Percentiles rank a stretch among this genome's conserved stretches.
Conservation (phyloP, 2,888 invertebrate species). For the Fissipunctia ypsillon region DNA sequence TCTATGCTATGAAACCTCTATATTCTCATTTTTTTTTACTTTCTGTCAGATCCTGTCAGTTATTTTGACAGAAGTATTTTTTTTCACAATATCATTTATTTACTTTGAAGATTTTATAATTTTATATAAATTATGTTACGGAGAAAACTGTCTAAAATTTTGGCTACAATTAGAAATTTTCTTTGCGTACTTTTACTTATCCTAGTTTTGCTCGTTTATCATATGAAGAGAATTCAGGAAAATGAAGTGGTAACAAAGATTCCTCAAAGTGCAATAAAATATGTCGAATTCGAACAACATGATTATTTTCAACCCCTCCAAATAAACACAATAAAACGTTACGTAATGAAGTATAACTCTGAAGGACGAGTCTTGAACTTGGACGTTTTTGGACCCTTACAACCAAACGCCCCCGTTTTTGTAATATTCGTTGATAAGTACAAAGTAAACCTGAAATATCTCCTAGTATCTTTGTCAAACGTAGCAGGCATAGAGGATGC, state of each 20-base stretch:
- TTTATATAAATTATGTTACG: constrained; percentile 37
- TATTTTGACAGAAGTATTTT: not conserved
- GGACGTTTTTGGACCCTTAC: constrained; percentile 70
- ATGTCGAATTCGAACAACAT: constrained; percentile 48
- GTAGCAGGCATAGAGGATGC: constrained; percentile 75
- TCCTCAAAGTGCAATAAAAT: constrained; percentile 65
- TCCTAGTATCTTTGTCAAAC: constrained; percentile 74
- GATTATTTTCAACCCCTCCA: constrained; percentile 7
- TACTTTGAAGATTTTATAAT: not conserved
- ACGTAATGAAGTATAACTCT: constrained; percentile 46
- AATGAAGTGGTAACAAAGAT: constrained; percentile 54
- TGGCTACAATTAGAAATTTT: constrained; percentile 48
- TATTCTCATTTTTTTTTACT: not conserved
- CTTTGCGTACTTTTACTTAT: constrained; percentile 52
- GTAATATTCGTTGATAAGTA: constrained; percentile 73
- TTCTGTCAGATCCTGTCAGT: constrained; percentile 17
- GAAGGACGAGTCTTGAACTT: constrained; percentile 68
- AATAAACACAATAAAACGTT: constrained; percentile 39
- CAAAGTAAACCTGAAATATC: constrained; percentile 70
- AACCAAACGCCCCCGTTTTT: constrained; percentile 71
- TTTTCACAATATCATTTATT: not conserved
- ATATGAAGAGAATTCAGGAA: constrained; percentile 43
- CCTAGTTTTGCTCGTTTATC: constrained; percentile 44
- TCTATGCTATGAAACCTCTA: not conserved
- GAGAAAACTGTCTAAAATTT: constrained; percentile 38